These are phyloP conservation scores for Rhynchopsitta pachyrhyncha DNA, from an alignment of 2,113 vertebrate species.

Conservation along the genomic window DNA sequence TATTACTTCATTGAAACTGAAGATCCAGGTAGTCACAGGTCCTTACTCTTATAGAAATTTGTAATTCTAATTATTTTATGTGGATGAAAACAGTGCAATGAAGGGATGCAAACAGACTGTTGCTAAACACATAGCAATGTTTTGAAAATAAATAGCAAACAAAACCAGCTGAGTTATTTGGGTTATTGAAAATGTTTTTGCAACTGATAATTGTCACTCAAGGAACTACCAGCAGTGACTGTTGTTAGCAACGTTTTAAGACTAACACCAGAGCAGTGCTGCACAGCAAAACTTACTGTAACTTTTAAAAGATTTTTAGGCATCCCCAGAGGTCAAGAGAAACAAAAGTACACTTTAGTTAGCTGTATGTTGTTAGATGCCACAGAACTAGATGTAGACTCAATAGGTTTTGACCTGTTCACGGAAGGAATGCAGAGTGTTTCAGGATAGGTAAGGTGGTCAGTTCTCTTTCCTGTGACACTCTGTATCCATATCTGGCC, in stretches of 20 bases:
- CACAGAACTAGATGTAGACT: neutral
- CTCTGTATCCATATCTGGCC: neutral
- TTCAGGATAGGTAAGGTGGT: neutral
- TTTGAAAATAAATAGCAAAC: neutral
- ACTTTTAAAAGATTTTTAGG: neutral
- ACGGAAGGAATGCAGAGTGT: neutral
- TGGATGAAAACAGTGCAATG: neutral
- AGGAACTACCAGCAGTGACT: neutral
- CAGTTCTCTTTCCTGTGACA: neutral
- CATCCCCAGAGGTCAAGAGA: neutral
- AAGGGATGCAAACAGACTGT: neutral
- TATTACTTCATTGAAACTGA: neutral
- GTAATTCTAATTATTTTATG: neutral
- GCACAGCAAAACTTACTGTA: neutral
- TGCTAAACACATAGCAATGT: neutral
- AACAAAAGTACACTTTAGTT: neutral
- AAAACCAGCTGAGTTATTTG: neutral
- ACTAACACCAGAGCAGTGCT: neutral
- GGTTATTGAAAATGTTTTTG: neutral
- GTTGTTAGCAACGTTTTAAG: neutral
- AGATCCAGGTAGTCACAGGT: neutral
- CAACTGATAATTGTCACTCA: neutral
- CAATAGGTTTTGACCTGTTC: neutral
- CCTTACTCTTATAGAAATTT: neutral
- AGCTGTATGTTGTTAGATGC: neutral